Conservation (phyloP, 2,888 invertebrate genomes). For the Microdon myrmicae region DNA sequence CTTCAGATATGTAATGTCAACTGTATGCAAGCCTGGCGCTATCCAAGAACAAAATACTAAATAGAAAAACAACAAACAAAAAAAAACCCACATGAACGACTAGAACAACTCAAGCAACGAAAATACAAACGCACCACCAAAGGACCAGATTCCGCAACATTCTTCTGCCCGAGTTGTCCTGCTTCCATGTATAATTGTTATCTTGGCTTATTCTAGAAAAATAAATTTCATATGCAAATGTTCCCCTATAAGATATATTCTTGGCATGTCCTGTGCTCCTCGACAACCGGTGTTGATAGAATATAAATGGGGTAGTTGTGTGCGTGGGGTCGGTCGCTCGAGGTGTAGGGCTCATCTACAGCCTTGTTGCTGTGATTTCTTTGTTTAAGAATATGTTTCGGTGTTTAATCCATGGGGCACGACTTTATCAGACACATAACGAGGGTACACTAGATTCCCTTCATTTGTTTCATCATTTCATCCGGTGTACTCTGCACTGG, state of each 20-base stretch:
- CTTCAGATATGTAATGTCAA: slow-evolving; percentile 30
- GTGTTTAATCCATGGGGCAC: no score
- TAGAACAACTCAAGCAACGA: slow-evolving; percentile 1
- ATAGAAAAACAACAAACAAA: background rate
- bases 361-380: no score
- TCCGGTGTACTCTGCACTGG: no score
- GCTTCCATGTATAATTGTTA: slow-evolving; percentile 53
- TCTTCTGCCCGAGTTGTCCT: slow-evolving; percentile 10
- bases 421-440: no score
- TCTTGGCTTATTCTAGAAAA: slow-evolving; percentile 65
- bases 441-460: no score
- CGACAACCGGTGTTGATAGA: no score
- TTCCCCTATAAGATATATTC: slow-evolving; percentile 55
- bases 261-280: slow-evolving; percentile 30
- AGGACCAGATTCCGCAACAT: slow-evolving; percentile 1
- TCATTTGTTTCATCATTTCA: no score
- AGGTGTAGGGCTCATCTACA: no score
- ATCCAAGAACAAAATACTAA: background rate
- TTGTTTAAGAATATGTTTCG: no score
- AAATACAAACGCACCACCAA: slow-evolving; percentile 2
- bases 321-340: no score
- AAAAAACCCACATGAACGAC: background rate
- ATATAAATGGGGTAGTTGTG: no score
- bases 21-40: slow-evolving; percentile 8
- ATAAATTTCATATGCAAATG: slow-evolving; percentile 65